Base-by-base conservation (phyloP, 2,888 invertebrate species). In the Pteria penguin region DNA sequence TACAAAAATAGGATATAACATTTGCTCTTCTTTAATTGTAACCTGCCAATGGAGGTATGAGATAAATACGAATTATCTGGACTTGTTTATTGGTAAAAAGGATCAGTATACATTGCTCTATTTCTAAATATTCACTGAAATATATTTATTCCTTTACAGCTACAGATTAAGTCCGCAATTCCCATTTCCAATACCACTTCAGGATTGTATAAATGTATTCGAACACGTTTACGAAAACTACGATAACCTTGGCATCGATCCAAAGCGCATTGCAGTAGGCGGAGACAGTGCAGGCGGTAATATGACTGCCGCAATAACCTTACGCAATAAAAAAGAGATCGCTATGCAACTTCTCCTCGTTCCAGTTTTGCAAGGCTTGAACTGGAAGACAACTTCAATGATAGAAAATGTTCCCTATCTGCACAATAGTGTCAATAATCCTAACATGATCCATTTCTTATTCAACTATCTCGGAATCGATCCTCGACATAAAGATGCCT, bases 141-240 rank as follows among this genome's bases (percentile, higher is more conserved):
- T n/a, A n/a, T n/a, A n/a, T n/a, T n/a, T n/a, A n/a, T n/a, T n/a
- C n/a, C n/a, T n/a, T 14, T 27, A 2, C 55, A 76, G 76, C 22
- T 76, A 76, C 66, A 61, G 76, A 32, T 27, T 70, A 26, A 66
- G 66, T 57, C 76, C 76, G 3, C 60, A 76, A 36, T 31, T 67
- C 24, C 76, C 76, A 2, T 76, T 62, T 33, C 76, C 76, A 2
- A 57, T 55, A 3, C 66, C 71, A 3, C 33, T 71, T 31, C n/a
- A 76, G 0, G 76, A 76, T 45, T 61, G 71, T 54, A 11, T 55
- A 5, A 58, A 55, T n/a, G 57, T 71, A 26, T 66, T 76, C n/a
- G 66, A 82, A n/a, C 72, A 87, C 67, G 84, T 91, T 57, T 79
- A 90, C 24, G 67, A 81, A 70, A 75, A 81, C 36, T 69, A 78